phyloP scores from a whole-genome alignment of 2,113 vertebrate genomes.

The Leuciscus idus region DNA sequence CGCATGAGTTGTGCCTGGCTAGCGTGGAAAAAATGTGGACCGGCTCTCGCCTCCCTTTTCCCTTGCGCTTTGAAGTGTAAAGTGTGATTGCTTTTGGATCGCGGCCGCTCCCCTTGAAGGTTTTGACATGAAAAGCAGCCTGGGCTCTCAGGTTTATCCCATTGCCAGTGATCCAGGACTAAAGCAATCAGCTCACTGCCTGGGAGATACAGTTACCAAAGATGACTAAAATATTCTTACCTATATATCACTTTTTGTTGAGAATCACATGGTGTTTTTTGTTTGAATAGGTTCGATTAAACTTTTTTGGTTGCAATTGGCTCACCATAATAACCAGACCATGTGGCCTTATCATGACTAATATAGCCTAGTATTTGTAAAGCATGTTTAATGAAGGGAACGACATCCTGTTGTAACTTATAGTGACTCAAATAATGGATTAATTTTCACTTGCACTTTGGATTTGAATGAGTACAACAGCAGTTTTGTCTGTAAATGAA shows the following conservation, averaged over 20 bases:
- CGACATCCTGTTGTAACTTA: background rate
- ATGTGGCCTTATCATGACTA: background rate
- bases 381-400: background rate
- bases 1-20: conserved; percentile 77
- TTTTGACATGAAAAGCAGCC: conserved; percentile 81
- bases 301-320: no score
- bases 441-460: conserved; percentile 67
- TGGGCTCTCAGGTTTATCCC: conserved; percentile 78
- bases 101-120: conserved; percentile 76
- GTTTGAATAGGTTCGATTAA: background rate
- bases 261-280: background rate
- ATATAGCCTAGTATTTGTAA: background rate
- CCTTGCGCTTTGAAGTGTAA: conserved; percentile 74
- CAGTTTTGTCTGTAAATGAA: conserved; percentile 69
- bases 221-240: conserved; percentile 64
- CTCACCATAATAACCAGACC: background rate
- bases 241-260: conserved; percentile 58
- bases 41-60: conserved; percentile 70
- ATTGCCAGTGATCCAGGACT: conserved; percentile 79
- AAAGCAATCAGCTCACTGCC: conserved; percentile 79
- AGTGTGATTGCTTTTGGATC: conserved; percentile 81
- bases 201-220: conserved; percentile 78
- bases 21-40: conserved; percentile 70
- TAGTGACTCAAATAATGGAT: conserved; percentile 29
- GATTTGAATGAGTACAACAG: conserved; percentile 64